Evolutionary conservation across 2,888 invertebrate genomes (phyloP), one percentile per base, ranked within the genome.

Genomic region (Trichopria drosophilae): DNA sequence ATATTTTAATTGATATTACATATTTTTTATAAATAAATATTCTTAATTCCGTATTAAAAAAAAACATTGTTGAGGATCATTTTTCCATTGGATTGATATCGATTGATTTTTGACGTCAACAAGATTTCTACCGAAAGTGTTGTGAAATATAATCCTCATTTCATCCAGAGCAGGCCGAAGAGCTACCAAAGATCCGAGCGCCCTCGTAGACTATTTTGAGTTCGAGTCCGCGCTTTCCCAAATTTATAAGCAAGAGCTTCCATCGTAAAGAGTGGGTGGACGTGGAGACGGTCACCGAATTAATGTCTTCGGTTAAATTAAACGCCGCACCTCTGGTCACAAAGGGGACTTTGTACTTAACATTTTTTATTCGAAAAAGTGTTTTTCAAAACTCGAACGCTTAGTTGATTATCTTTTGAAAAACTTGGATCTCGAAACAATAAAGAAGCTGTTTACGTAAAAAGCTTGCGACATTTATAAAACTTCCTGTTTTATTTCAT

Each of bases 201-300:
- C 55, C 61, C 62, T 62, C 63, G 58, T 61, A 61, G 58, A 69
- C 72, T 73, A 73, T 73, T 73, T 73, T 64, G 59, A 71, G 70
- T 67, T 53, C 63, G 59, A 61, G 60, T 64, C 60, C n/a, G 59
- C 59, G 66, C 64, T 71, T 72, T 65, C 68, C 63, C 68, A 67
- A 72, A 72, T 72, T 72, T 72, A 72, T 70, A 72, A 69, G 64
- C 66, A 60, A 64, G 61, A 60, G 54, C 55, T 46, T n/a, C n/a
- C n/a, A 51, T 47, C 49, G 41, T 36, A 31, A 40, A 55, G 60
- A 59, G 65, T 65, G 62, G 64, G 65, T 63, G 66, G 65, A 59
- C 51, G 53, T 32, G 22, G 60, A 57, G 63, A 60, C 55, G 62
- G 59, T 53, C 59, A 60, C 50, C 59, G 62, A 67, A 72, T 73